A percentile compares a stretch with the other conserved stretches of the same genome.
These are phyloP conservation scores for Sandelia bainsii DNA, from an alignment of 2,797 vertebrate species.

Conservation along the genomic window DNA sequence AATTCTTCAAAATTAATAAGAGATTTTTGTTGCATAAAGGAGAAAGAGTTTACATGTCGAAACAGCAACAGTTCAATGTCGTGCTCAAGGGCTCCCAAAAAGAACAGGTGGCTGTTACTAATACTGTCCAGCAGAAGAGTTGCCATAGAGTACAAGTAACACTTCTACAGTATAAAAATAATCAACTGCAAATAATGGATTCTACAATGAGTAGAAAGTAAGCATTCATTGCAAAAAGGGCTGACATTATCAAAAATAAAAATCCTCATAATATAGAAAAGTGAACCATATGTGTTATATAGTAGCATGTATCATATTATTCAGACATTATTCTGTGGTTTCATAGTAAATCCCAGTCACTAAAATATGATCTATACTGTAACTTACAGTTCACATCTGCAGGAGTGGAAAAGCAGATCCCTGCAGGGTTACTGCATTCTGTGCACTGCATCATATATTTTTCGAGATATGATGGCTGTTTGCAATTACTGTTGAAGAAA, in stretches of 20 bases:
- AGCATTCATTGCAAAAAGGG: neutral
- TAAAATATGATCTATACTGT: constrained; percentile 33
- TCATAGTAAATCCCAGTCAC: constrained; percentile 34
- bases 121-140: neutral
- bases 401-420: constrained; percentile 44
- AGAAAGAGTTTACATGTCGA: neutral
- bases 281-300: neutral
- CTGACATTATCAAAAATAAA: neutral
- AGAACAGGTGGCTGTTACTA: constrained; percentile 10
- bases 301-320: neutral
- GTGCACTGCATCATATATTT: constrained; percentile 39
- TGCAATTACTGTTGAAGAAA: constrained; percentile 57
- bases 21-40: constrained; percentile 13
- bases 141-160: neutral
- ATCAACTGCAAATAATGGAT: neutral
- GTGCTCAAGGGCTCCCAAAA: constrained; percentile 17
- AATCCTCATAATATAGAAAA: neutral
- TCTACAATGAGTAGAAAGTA: neutral
- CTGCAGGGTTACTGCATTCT: constrained; percentile 12
- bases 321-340: constrained; percentile 11
- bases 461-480: constrained; percentile 56
- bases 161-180: neutral
- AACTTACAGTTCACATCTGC: constrained; percentile 43
- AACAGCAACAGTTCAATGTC: constrained; percentile 13
- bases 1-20: constrained; percentile 23